Evolutionary conservation across 2,113 vertebrate genomes (phyloP).

Genomic region (Antennarius striatus): DNA sequence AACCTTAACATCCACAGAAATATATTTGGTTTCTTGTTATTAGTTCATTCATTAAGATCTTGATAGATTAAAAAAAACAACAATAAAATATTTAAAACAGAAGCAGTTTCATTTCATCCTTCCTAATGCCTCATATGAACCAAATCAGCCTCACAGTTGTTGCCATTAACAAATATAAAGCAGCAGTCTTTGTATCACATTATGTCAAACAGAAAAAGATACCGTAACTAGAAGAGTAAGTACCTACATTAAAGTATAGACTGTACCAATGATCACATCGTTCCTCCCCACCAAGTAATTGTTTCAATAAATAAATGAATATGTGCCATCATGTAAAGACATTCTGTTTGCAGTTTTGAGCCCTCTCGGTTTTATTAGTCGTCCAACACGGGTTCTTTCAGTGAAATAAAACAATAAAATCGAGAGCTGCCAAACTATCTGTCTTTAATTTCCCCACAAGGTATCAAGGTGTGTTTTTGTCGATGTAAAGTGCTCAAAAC

Average conservation of each 20-base stretch:
- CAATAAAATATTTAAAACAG: slow-evolving; percentile 44
- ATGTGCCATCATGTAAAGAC: slow-evolving; percentile 62
- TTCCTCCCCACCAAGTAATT: slow-evolving; percentile 67
- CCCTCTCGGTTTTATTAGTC: slow-evolving; percentile 16
- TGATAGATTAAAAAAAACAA: slow-evolving; percentile 34
- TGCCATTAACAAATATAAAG: slow-evolving; percentile 19
- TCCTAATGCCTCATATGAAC: slow-evolving; percentile 18
- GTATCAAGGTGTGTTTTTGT: slow-evolving; percentile 6
- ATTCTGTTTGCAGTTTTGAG: slow-evolving; percentile 63
- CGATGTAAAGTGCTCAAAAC: slow-evolving; percentile 59
- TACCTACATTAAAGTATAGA: slow-evolving; percentile 58
- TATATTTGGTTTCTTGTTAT: slow-evolving; percentile 81
- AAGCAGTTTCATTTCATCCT: slow-evolving; percentile 64
- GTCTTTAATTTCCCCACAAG: slow-evolving; percentile 1
- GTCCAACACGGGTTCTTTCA: slow-evolving; percentile 11
- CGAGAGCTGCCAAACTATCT: slow-evolving; percentile 49
- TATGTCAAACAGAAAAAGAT: slow-evolving; percentile 41
- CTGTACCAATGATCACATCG: slow-evolving; percentile 72
- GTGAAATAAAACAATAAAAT: slow-evolving; percentile 8
- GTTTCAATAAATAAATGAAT: slow-evolving; percentile 81
- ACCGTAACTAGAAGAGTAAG: slow-evolving; percentile 61
- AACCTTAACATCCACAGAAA: slow-evolving; percentile 76
- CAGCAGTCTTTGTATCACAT: slow-evolving; percentile 1
- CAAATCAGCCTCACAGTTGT: slow-evolving; percentile 19
- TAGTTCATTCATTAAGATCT: slow-evolving; percentile 76